Evolutionary conservation across 1,140 invertebrate species (phyloP), one percentile per base, ranked within the genome.

Genomic region (Grapholita molesta): DNA sequence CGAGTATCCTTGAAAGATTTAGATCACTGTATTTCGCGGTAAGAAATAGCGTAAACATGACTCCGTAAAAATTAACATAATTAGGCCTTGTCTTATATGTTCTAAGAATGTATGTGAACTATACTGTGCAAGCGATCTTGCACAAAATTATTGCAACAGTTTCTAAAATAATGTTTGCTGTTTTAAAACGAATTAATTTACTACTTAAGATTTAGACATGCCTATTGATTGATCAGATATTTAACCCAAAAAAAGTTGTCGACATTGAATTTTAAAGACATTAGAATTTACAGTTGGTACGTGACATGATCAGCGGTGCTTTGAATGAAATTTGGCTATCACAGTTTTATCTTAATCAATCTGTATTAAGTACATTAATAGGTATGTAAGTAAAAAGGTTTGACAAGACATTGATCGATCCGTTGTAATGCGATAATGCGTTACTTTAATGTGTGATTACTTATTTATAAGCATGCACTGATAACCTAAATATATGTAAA

Each of bases 361-460:
- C 55, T 61, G 12, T 61, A 30, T 61, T 61, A 28, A 61, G 57
- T 21, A 67, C 48, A 67, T 72, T 21, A 18, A 64, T 24, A 35
- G 38, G 38, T 55, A 32, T 11, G 55, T 67, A 48, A 52, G 55
- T 69, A 38, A 57, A 65, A 28, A 67, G 52, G 25, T 35, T 55
- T 67, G 66, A 67, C 66, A 67, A 30, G 66, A 67, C 48, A 67
- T 55, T 55, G 66, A 67, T 67, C 66, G 66, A 67, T 67, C 30
- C 32, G 12, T 15, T 8, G 15, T n/a, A 32, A 25, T 25, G 24
- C 23, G 15, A 52, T 52, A 57, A 25, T 61, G 25, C 15, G 9
- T 48, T 21, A 7, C 18, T 48, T 15, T 48, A 48, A 48, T 48
- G 4, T 48, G 38, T 18, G 42, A 21, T 48, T 48, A 48, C 18